Conservation (phyloP, 2,888 invertebrate species). For the Gastracanthus pulcherrimus region DNA sequence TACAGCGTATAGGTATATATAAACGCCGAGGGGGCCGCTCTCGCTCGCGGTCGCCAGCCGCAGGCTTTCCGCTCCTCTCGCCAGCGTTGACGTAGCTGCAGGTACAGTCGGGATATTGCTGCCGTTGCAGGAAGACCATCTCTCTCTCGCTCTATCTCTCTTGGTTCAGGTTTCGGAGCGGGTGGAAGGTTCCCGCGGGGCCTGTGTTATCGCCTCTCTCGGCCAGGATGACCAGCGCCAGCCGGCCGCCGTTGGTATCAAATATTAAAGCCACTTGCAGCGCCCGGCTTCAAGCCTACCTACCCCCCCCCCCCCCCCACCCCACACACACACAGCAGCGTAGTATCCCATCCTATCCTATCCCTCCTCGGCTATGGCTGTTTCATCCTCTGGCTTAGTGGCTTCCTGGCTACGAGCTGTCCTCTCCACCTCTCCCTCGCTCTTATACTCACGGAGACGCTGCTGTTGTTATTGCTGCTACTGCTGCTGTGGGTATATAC, state of each 20-base stretch:
- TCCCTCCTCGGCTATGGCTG: slow-evolving; percentile 55
- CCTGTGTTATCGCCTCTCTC: slow-evolving; percentile 77
- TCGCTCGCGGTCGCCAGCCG: slow-evolving; percentile 20
- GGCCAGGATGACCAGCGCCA: slow-evolving; percentile 77
- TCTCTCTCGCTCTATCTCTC: slow-evolving; percentile 34
- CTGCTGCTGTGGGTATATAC: neutral
- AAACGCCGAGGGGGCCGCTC: too few species aligned
- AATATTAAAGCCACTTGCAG: slow-evolving; percentile 77
- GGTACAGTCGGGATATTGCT: slow-evolving; percentile 31
- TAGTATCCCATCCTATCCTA: slow-evolving; percentile 59
- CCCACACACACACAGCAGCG: too few species aligned
- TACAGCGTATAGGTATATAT: too few species aligned
- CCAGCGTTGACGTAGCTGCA: slow-evolving; percentile 33
- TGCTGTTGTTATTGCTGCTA: slow-evolving; percentile 18
- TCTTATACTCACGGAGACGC: slow-evolving; percentile 50
- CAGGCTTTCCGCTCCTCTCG: too few species aligned
- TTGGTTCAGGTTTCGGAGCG: slow-evolving; percentile 74
- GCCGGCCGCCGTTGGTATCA: slow-evolving; percentile 76
- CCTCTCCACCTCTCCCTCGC: slow-evolving; percentile 57
- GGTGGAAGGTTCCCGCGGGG: slow-evolving; percentile 76
- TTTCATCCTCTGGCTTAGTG: slow-evolving; percentile 43
- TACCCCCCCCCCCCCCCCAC: too few species aligned
- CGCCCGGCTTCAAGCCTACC: slow-evolving; percentile 67
- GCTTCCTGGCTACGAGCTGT: slow-evolving; percentile 4
- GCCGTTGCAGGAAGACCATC: neutral